Evolutionary conservation across 2,113 vertebrate species (phyloP).

Genomic region (Xenopus laevis): DNA sequence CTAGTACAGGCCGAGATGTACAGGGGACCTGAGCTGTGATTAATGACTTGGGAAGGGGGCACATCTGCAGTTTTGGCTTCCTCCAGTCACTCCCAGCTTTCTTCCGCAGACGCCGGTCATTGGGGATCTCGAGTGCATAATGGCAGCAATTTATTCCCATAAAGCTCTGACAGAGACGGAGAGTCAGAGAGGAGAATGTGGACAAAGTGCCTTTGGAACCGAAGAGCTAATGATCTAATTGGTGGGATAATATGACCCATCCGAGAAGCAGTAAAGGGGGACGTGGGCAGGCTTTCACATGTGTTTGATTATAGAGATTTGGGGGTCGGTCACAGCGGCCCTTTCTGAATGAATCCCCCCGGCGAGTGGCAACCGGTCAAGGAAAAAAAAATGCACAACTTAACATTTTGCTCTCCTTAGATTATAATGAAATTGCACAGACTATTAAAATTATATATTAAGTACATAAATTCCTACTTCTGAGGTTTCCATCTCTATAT

Average conservation of each 20-base stretch:
- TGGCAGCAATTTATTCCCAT: conserved; percentile 21
- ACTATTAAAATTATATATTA: no score
- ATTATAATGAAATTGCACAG: no score
- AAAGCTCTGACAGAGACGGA: background rate
- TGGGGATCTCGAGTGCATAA: conserved; percentile 7
- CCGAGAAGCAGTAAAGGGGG: background rate
- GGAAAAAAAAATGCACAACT: no score
- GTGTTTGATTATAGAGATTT: background rate
- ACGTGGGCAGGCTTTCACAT: background rate
- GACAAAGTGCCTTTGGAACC: background rate
- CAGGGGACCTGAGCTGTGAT: conserved; percentile 7
- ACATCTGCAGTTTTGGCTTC: conserved; percentile 26
- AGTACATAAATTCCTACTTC: no score
- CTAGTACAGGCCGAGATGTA: background rate
- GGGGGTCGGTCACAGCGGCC: no score
- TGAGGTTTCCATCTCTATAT: no score
- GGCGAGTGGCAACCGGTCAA: no score
- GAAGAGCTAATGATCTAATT: background rate
- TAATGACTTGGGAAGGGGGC: conserved; percentile 20
- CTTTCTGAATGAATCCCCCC: no score
- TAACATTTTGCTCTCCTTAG: no score
- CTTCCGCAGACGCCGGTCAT: conserved; percentile 3
- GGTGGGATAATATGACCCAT: background rate
- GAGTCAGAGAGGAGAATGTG: background rate
- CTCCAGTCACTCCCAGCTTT: conserved; percentile 9